A percentile compares a stretch with the other conserved stretches of the same genome.
Conservation (phyloP, 1,140 invertebrate genomes). For the Monochamus saltuarius region DNA sequence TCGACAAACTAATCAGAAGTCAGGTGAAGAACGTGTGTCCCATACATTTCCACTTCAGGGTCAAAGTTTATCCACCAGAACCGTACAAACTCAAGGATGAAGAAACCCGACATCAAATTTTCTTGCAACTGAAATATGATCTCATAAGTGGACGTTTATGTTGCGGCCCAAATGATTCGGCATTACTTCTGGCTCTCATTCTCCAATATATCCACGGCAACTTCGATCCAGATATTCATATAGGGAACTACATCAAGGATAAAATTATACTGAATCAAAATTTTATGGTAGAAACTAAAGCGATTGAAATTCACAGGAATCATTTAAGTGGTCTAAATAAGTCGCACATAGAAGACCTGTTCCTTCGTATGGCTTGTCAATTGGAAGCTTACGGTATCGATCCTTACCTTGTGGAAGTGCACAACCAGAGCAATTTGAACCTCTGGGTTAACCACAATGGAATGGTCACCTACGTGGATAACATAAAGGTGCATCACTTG, state of each 20-base stretch:
- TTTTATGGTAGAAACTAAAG: constrained; percentile 14
- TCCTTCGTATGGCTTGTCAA: constrained; percentile 24
- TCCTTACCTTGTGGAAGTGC: constrained; percentile 18
- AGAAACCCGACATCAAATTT: constrained; percentile 16
- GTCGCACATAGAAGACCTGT: constrained; percentile 24
- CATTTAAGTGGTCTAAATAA: constrained; percentile 13
- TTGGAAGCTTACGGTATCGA: constrained; percentile 29
- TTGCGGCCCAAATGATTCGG: constrained; percentile 21
- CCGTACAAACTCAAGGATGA: constrained; percentile 25
- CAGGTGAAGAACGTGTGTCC: constrained; percentile 23
- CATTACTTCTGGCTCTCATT: constrained; percentile 22
- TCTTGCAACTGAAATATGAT: constrained; percentile 27
- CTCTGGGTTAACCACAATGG: constrained; percentile 31
- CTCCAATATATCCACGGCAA: constrained; percentile 24
- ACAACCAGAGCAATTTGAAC: constrained; percentile 10
- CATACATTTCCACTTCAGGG: constrained; percentile 23
- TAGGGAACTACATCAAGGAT: constrained; percentile 20
- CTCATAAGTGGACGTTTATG: constrained; percentile 21
- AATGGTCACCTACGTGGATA: constrained; percentile 17
- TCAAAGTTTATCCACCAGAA: constrained; percentile 28
- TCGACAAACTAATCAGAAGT: constrained; percentile 19
- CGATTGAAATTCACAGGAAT: constrained; percentile 28
- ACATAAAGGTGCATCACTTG: constrained; percentile 2
- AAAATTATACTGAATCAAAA: constrained; percentile 21
- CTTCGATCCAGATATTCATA: constrained; percentile 12